phyloP scores from a whole-genome alignment of 2,797 vertebrate genomes.

The Naso thynnoides region DNA sequence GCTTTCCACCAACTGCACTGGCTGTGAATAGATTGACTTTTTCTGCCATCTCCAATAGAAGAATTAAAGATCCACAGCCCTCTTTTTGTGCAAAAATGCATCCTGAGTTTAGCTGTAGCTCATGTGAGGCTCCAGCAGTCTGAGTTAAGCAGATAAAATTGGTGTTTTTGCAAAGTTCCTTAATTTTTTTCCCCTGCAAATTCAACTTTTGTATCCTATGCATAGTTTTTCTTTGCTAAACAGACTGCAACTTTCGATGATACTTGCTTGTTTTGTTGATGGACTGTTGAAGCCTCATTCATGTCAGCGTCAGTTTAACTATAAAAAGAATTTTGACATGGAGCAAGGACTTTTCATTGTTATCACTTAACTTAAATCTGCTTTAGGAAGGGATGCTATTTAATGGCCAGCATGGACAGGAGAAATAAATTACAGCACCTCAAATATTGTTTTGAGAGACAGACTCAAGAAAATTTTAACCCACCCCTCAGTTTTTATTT shows the following conservation, averaged over 20 bases:
- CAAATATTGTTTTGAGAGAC: not conserved
- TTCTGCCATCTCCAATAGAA: not conserved
- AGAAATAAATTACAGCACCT: not conserved
- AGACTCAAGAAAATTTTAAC: not conserved
- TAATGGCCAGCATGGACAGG: no score
- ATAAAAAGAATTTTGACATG: no score
- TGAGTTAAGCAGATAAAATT: not conserved
- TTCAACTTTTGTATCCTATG: no score
- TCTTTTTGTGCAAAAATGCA: not conserved
- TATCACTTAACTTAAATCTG: no score
- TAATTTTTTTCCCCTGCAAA: not conserved
- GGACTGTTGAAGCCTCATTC: no score
- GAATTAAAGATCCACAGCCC: not conserved
- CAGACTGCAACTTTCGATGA: no score
- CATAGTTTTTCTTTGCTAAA: no score
- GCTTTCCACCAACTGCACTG: not conserved
- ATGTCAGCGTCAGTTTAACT: no score
- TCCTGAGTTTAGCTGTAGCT: not conserved
- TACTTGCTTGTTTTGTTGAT: no score
- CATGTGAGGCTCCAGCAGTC: not conserved
- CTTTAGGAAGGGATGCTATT: no score
- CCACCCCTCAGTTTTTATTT: not conserved
- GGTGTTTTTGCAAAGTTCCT: not conserved
- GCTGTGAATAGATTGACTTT: not conserved
- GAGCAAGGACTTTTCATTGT: no score